Percentiles rank a stretch among this genome's conserved stretches.
These are phyloP conservation scores for Myrmophylax atrothorax DNA, from an alignment of 2,113 vertebrate species.

Conservation along the genomic window DNA sequence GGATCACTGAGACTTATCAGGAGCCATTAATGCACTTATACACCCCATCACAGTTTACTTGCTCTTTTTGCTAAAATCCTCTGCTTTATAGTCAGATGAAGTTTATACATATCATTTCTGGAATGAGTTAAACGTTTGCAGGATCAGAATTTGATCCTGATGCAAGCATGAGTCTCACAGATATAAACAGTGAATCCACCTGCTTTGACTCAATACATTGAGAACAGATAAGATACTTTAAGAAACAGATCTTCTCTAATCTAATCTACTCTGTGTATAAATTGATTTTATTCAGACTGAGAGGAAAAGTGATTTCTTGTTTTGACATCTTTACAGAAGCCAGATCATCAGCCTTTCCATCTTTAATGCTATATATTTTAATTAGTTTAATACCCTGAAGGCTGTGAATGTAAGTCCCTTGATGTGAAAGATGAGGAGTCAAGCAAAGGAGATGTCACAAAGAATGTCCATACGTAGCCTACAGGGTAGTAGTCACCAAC, in stretches of 20 bases:
- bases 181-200: not conserved
- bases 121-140: not conserved
- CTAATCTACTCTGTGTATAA: constrained; percentile 37
- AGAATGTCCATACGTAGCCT: not conserved
- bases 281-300: constrained; percentile 57
- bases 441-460: not conserved
- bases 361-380: constrained; percentile 30
- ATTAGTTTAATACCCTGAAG: constrained; percentile 25
- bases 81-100: constrained; percentile 9
- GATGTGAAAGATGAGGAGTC: not conserved
- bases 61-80: constrained; percentile 5
- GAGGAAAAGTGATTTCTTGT: constrained; percentile 20
- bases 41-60: not conserved
- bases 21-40: constrained; percentile 6
- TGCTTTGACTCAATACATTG: not conserved
- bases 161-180: not conserved
- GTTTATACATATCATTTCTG: constrained; percentile 12
- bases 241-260: constrained; percentile 55
- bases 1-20: constrained; percentile 33
- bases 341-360: constrained; percentile 37
- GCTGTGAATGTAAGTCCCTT: not conserved
- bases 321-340: constrained; percentile 12
- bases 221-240: constrained; percentile 39
- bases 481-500: not conserved
- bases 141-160: constrained; percentile 30